Percentiles rank a stretch among this genome's conserved stretches.
Conservation (phyloP, 2,888 invertebrate species). For the Loripinus fragilis region DNA sequence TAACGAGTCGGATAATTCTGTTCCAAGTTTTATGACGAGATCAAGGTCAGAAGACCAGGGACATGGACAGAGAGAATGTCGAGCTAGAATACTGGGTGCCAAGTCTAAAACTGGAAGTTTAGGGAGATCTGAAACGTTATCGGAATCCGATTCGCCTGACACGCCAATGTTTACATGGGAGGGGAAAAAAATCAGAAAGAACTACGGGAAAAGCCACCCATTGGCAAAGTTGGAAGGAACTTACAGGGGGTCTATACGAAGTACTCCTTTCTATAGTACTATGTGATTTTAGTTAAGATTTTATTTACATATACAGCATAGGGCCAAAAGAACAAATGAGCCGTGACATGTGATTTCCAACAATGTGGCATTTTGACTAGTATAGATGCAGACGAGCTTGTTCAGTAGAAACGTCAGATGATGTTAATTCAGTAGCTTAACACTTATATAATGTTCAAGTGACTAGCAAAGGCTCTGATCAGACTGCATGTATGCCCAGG, state of each 20-base stretch:
- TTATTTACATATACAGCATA: no score
- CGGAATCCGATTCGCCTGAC: conserved; percentile 36
- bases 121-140: conserved; percentile 41
- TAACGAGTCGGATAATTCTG: not conserved
- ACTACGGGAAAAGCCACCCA: conserved; percentile 96
- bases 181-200: conserved; percentile 83
- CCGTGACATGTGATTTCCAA: no score
- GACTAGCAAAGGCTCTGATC: no score
- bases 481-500: no score
- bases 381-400: no score
- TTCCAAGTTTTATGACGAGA: not conserved
- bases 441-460: no score
- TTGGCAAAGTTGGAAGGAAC: conserved; percentile 88
- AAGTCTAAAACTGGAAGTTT: conserved; percentile 19
- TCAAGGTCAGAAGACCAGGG: conserved; percentile 12
- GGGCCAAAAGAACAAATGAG: no score
- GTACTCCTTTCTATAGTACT: conserved; percentile 72
- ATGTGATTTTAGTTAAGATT: conserved; percentile 60
- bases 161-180: conserved; percentile 51
- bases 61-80: not conserved
- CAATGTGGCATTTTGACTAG: no score
- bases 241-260: conserved; percentile 41
- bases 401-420: no score
- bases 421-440: no score
- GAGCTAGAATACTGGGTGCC: conserved; percentile 18